These are phyloP conservation scores for Octopus sinensis DNA, from an alignment of 1,140 invertebrate genomes.

Conservation along the genomic window DNA sequence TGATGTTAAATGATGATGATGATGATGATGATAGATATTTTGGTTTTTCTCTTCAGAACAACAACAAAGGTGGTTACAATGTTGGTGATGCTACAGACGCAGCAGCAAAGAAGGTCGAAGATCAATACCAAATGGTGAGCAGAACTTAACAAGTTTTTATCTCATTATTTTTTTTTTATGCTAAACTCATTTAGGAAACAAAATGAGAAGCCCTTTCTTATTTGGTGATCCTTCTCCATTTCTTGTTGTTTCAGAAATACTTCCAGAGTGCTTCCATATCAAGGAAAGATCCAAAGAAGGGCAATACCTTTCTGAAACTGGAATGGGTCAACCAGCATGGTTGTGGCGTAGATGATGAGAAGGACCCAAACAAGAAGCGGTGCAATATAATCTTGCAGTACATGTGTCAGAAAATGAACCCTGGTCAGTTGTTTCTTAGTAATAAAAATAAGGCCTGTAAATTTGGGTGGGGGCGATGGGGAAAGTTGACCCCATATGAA, in stretches of 20 bases:
- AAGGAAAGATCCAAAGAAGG: constrained; percentile 26
- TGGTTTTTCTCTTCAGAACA: constrained; percentile 43
- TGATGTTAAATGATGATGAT: no score
- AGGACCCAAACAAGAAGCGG: constrained; percentile 52
- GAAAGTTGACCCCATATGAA: no score
- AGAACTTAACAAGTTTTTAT: background rate
- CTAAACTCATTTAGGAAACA: no score
- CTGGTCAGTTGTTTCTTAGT: no score
- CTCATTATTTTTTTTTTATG: no score
- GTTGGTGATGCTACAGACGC: constrained; percentile 45
- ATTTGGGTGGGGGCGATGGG: no score
- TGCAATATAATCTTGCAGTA: constrained; percentile 55
- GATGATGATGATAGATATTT: no score
- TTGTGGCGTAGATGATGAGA: constrained; percentile 52
- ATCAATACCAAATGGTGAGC: constrained; percentile 56
- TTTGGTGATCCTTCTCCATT: no score
- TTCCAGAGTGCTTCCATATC: constrained; percentile 51
- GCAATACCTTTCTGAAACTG: constrained; percentile 40
- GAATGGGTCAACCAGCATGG: constrained; percentile 59
- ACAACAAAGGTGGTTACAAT: constrained; percentile 57
- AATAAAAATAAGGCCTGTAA: background rate
- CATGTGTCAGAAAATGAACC: constrained; percentile 45
- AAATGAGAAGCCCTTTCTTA: no score
- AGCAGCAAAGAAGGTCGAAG: constrained; percentile 40
- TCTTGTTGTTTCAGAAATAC: constrained; percentile 43